Base-by-base conservation (phyloP, 2,797 vertebrate species). In the Rhyacichthys aspro region DNA sequence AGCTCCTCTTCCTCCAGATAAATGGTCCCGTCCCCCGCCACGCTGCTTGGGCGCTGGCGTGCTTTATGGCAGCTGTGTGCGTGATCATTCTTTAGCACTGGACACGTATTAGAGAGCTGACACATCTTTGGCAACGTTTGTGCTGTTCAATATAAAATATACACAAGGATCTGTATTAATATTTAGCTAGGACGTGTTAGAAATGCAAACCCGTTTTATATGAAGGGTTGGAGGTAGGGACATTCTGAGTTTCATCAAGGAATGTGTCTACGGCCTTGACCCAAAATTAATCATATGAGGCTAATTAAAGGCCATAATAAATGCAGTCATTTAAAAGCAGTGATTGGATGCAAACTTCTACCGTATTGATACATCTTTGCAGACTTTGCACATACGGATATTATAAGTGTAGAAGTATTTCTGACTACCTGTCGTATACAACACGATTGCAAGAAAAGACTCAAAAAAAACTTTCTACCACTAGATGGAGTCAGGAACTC, bases 1-100 rank as follows among this genome's bases (percentile, higher is more conserved):
- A 17, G 70, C 67, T 68, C 63, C 57, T 76, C 71, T 72, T 79
- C 64, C 83, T 55, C 52, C 71, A 83, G 87, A 87, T 88, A 85
- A 90, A 89, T 86, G 74, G 78, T 78, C 60, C 63, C 54, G 63
- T 67, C 67, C 72, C 71, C 67, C 63, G 79, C 67, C 76, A 70
- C 16, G 43, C 67, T 62, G 59, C 74, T 50, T 9, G 28, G 62
- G 67, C 33, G 72, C 70, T 48, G 63, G 59, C 62, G 37, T 77
- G 74, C 64, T 83, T 75, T 81, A 74, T 74, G 69, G 77, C 33
- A 11, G 48, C 63, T 49, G 67, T 41, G 59, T 60, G 55, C 44
- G 63, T 72, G 38, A 80, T 70, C 55, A 42, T 78, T 59, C 70
- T 80, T 82, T 68, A 64, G 57, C 8, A 19, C 60, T 19, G 70